phyloP scores from a whole-genome alignment of 2,797 vertebrate species.

The Phylloscopus collybita region DNA sequence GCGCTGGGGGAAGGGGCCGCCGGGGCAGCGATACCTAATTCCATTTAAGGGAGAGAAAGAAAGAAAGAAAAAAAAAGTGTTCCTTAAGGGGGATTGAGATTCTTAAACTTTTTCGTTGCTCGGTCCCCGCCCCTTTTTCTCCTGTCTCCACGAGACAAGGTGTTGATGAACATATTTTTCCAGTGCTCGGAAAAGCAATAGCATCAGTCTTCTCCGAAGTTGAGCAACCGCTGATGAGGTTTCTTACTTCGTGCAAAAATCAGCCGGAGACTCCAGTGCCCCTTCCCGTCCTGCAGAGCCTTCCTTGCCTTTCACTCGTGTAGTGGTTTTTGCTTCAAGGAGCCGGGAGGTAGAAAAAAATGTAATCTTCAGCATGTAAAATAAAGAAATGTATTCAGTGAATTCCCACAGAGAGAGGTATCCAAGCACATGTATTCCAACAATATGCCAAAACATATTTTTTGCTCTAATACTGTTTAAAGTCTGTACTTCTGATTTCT shows the following conservation, averaged over 20 bases:
- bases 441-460: background rate
- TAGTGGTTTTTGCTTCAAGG: background rate
- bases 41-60: accelerated
- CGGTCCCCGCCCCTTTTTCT: no score
- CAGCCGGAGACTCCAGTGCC: background rate
- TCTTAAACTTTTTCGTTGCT: background rate
- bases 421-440: background rate
- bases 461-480: background rate
- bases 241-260: background rate
- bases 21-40: background rate
- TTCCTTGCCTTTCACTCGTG: background rate
- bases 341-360: background rate
- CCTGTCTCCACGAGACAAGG: background rate
- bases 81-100: background rate
- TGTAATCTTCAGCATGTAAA: conserved; percentile 20
- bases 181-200: background rate
- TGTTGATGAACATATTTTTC: conserved; percentile 35
- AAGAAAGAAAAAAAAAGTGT: background rate
- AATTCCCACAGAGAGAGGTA: background rate
- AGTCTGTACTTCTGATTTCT: background rate
- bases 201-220: background rate
- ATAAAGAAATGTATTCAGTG: background rate
- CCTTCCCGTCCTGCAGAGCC: background rate
- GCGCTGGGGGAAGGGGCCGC: background rate
- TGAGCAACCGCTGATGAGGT: background rate